A percentile compares a stretch with the other conserved stretches of the same genome.
Conservation (phyloP, 1,140 invertebrate species). For the Penaeus japonicus region DNA sequence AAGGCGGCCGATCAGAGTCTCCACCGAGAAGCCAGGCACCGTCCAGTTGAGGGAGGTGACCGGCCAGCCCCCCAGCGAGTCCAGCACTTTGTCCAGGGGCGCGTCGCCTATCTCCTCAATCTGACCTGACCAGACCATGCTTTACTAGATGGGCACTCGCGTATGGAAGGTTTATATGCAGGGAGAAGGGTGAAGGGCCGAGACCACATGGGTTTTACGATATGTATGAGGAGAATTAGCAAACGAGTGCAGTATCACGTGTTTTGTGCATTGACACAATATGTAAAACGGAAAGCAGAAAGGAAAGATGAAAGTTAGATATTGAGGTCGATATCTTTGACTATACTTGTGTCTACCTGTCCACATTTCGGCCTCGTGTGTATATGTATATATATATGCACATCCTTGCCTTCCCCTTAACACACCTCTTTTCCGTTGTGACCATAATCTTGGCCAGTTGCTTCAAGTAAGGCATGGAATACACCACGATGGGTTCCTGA, state of each 20-base stretch:
- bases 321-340: no score
- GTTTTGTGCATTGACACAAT: no score
- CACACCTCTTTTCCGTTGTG: constrained; percentile 74
- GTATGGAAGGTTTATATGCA: background rate
- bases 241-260: no score
- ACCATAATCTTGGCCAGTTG: constrained; percentile 78
- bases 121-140: constrained; percentile 68
- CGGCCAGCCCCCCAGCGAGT: constrained; percentile 79
- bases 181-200: background rate
- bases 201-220: no score
- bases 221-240: no score
- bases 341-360: no score
- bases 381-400: background rate
- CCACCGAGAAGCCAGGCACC: constrained; percentile 59
- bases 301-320: no score
- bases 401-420: background rate
- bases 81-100: constrained; percentile 71
- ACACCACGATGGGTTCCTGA: constrained; percentile 79
- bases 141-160: background rate
- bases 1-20: constrained; percentile 69
- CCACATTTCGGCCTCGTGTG: background rate
- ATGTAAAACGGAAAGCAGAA: no score
- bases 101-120: constrained; percentile 75
- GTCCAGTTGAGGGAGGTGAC: constrained; percentile 75
- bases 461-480: constrained; percentile 81